These are phyloP conservation scores for Karalla daura DNA, from an alignment of 2,797 vertebrate genomes.

Conservation along the genomic window DNA sequence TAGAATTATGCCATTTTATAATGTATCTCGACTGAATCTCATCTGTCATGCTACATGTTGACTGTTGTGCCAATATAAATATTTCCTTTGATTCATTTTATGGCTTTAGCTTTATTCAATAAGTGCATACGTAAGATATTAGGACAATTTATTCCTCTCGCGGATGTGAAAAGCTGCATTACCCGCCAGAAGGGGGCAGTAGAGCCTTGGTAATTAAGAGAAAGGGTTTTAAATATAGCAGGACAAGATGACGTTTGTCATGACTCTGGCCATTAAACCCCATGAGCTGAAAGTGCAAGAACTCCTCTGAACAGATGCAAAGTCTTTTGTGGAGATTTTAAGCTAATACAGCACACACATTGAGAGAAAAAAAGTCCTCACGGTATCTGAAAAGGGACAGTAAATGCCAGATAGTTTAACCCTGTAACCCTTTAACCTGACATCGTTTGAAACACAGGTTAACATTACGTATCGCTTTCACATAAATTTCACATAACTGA, in stretches of 20 bases:
- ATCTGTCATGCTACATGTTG: too few species aligned
- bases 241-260: neutral
- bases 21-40: too few species aligned
- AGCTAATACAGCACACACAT: too few species aligned
- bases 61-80: too few species aligned
- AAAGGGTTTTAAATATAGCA: neutral
- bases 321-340: neutral
- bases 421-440: neutral
- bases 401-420: neutral
- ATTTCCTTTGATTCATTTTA: too few species aligned
- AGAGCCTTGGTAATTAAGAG: constrained; percentile 13
- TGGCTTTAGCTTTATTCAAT: too few species aligned
- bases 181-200: constrained; percentile 59
- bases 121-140: neutral
- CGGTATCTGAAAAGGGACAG: neutral
- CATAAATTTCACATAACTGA: neutral
- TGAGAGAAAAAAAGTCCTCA: neutral
- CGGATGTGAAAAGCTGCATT: neutral
- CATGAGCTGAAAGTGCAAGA: neutral
- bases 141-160: neutral
- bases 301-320: neutral
- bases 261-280: neutral
- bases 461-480: neutral
- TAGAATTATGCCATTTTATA: too few species aligned
- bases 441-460: neutral